Evolutionary conservation across 2,113 vertebrate species (phyloP), one percentile per base, ranked within the genome.

Genomic region (Myanophis thanlyinensis): DNA sequence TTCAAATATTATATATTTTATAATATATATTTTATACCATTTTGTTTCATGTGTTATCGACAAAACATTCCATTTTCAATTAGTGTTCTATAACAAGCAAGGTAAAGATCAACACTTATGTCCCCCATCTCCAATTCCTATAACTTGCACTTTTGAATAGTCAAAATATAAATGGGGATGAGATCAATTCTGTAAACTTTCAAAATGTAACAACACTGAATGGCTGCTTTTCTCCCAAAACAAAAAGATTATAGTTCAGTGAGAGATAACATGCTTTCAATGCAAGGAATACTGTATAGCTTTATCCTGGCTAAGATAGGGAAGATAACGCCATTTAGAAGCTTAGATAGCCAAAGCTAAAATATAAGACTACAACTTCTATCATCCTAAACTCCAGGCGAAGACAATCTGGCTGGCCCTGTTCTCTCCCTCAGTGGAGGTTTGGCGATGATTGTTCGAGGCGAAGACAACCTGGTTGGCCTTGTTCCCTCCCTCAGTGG

Each of bases 201-300:
- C 11, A 27, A 86, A 12, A 48, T 13, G 11, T 8, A 89, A 30
- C 25, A 20, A n/a, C 4, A 89, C 44, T 44, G 73, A 1, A 23
- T 15, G 73, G 35, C 35, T 52, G 48, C 2, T 15, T 23, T 90
- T 90, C 51, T 15, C 85, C 95, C 93, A 56, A 96, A 25, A 44
- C 35, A 89, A 89, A 89, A 56, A 2, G 5, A 5, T 44, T 46
- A 44, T 46, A 44, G 40, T 40, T 89, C 40, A 44, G 4, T 25
- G 9, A 40, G 1, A 46, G 53, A 44, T 23, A 6, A 56, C 25
- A 56, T 56, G 35, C 30, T 44, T 89, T 56, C 47, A n/a, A 1
- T 88, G 51, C 87, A 22, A 88, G 52, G 54, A 40, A n/a, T n/a
- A n/a, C n/a, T n/a, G 9, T 35, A 6, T 52, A 30, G 18, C 35